These are phyloP conservation scores for Pseudonaja textilis DNA, from an alignment of 2,113 vertebrate genomes.

Conservation along the genomic window DNA sequence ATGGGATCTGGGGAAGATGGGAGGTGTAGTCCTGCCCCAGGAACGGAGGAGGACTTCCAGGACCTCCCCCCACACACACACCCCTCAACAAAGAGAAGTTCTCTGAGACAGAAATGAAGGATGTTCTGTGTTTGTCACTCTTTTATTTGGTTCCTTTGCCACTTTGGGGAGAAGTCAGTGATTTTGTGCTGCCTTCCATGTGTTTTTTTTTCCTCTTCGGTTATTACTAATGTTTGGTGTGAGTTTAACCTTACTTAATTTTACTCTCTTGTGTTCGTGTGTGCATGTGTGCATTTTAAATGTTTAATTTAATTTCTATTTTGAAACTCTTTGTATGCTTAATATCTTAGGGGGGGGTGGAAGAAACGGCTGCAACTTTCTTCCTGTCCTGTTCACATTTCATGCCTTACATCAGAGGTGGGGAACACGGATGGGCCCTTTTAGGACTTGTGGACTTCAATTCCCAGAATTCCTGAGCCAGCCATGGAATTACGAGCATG, in stretches of 20 bases:
- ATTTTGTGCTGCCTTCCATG: not conserved
- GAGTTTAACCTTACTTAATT: constrained; percentile 31
- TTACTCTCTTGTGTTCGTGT: not conserved
- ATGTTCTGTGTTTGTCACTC: not conserved
- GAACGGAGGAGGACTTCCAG: not conserved
- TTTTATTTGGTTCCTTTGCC: not conserved
- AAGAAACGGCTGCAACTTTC: not conserved
- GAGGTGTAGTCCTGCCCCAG: not conserved
- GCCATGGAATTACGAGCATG: too few relatives aligned
- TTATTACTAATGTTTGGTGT: constrained; percentile 12
- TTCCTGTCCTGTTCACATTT: not conserved
- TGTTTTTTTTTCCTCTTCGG: not conserved
- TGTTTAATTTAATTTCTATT: constrained; percentile 32
- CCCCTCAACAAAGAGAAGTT: not conserved
- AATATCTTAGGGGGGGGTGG: not conserved
- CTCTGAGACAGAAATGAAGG: constrained; percentile 42
- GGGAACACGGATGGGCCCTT: too few relatives aligned
- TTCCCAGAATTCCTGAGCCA: too few relatives aligned
- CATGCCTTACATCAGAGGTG: not conserved
- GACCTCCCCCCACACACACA: not conserved
- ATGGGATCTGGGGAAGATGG: not conserved
- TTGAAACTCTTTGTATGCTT: constrained; percentile 7
- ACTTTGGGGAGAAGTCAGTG: not conserved
- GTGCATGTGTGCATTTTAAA: constrained; percentile 9
- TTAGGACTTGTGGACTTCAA: too few relatives aligned